phyloP scores from a whole-genome alignment of 2,797 vertebrate genomes.

The Hirundo rustica region DNA sequence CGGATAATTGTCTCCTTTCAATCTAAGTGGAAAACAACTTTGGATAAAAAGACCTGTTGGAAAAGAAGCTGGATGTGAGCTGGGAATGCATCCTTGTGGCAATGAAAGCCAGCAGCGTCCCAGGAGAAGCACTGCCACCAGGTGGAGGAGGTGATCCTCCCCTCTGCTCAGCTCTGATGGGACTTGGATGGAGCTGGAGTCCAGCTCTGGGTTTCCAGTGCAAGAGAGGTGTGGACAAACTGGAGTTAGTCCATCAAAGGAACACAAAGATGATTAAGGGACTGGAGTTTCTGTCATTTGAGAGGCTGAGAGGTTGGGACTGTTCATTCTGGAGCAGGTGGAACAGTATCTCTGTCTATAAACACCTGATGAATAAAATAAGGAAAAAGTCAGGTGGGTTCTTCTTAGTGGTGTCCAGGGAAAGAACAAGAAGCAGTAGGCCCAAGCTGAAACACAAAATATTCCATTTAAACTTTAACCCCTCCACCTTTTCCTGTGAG shows the following conservation, averaged over 20 bases:
- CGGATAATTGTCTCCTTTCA: neutral
- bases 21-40: neutral
- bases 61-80: neutral
- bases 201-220: neutral
- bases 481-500: neutral
- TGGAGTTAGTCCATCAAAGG: neutral
- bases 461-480: neutral
- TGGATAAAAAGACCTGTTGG: neutral
- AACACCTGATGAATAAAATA: neutral
- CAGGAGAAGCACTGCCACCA: neutral
- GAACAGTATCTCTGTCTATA: neutral
- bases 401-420: neutral
- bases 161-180: neutral
- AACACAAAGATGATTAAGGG: neutral
- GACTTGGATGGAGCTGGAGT: fast-evolving
- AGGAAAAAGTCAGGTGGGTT: neutral
- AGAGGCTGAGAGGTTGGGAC: neutral
- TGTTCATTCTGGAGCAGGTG: neutral
- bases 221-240: neutral
- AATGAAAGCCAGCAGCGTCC: neutral
- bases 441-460: neutral
- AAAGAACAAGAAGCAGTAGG: neutral
- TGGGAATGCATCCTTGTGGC: neutral
- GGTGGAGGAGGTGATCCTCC: neutral
- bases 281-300: neutral